Conservation (phyloP, 2,888 invertebrate genomes). For the Lasioglossum zephyrum region DNA sequence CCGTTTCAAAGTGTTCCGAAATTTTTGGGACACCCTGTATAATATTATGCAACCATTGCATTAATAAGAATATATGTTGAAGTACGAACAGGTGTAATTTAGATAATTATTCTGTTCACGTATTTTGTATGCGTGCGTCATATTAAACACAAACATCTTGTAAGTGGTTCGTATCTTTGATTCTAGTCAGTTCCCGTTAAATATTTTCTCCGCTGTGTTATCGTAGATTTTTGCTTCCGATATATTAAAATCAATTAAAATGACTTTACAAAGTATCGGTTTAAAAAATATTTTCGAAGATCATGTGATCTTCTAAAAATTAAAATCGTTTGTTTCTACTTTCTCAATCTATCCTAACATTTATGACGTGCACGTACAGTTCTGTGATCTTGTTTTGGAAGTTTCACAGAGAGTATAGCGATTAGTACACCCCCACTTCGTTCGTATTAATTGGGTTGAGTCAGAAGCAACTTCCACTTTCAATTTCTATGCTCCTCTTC, state of each 20-base stretch:
- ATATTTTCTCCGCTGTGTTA: neutral
- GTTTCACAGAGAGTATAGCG: neutral
- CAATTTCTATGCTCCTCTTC: neutral
- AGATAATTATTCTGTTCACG: neutral
- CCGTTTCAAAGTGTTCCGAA: no score
- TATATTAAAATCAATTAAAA: neutral
- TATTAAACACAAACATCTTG: neutral
- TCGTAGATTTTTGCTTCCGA: neutral
- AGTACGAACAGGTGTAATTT: neutral
- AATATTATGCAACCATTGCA: neutral
- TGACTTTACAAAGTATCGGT: neutral
- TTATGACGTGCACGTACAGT: neutral
- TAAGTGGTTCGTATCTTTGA: neutral
- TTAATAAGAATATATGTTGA: neutral
- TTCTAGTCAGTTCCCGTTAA: neutral
- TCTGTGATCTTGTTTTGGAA: neutral
- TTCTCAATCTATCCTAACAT: neutral
- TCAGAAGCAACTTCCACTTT: neutral
- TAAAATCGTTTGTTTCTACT: neutral
- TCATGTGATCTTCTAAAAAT: neutral
- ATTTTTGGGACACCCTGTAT: no score
- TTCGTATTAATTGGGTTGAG: neutral
- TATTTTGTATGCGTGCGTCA: neutral
- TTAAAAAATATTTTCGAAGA: neutral
- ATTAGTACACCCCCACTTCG: slow-evolving; percentile 6